Evolutionary conservation across 1,140 invertebrate species (phyloP).

Genomic region (Oscheius sp.): DNA sequence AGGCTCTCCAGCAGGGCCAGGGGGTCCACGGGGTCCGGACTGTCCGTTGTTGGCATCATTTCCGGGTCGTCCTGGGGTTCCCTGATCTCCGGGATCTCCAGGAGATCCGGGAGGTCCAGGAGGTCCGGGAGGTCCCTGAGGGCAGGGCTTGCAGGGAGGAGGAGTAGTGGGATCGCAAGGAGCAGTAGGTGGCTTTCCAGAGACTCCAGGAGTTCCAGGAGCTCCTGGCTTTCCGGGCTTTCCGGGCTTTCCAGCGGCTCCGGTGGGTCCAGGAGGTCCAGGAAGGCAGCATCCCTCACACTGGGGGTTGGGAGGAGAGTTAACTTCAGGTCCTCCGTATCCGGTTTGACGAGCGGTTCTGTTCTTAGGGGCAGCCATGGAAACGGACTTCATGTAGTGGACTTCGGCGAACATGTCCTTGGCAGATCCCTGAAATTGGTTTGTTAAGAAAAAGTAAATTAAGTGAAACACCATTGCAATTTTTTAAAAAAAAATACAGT

Average conservation of each 20-base stretch:
- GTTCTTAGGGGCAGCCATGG: constrained; percentile 14
- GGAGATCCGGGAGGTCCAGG: constrained; percentile 24
- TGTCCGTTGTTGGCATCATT: background rate
- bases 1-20: background rate
- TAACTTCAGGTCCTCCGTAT: constrained; percentile 36
- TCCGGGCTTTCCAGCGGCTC: constrained; percentile 39
- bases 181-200: constrained; percentile 41
- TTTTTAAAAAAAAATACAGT: too few relatives aligned
- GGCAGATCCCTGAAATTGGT: constrained; percentile 26
- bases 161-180: constrained; percentile 44
- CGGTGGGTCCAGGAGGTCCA: constrained; percentile 40
- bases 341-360: constrained; percentile 26
- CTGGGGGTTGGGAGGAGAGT: constrained; percentile 40
- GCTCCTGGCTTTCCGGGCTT: constrained; percentile 42
- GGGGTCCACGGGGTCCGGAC: background rate
- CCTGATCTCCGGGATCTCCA: constrained; percentile 7
- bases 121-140: constrained; percentile 16
- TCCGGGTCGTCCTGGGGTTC: background rate
- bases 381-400: constrained; percentile 31
- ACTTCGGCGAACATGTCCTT: constrained; percentile 37
- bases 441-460: background rate
- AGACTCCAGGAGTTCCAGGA: constrained; percentile 41
- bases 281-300: constrained; percentile 46
- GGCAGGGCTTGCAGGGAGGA: constrained; percentile 45
- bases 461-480: too few relatives aligned